phyloP scores from a whole-genome alignment of 2,113 vertebrate species.

The Vidua macroura region DNA sequence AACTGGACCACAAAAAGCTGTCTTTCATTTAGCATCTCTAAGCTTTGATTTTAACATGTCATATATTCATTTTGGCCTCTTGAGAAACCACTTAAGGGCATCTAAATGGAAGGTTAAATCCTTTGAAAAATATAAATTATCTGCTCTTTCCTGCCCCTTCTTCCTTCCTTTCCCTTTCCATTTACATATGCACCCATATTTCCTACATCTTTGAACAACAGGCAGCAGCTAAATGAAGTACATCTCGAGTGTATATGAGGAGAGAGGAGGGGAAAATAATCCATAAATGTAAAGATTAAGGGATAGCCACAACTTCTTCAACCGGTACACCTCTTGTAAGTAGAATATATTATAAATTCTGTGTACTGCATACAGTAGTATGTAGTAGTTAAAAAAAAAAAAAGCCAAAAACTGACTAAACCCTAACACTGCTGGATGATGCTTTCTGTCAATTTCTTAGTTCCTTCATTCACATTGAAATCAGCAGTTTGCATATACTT shows the following conservation, averaged over 20 bases:
- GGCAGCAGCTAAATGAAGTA: neutral
- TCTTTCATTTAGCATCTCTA: neutral
- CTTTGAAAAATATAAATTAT: neutral
- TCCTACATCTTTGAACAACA: neutral
- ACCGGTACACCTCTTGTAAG: neutral
- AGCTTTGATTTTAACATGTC: neutral
- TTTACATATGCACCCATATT: neutral
- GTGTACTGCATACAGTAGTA: neutral
- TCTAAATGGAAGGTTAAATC: neutral
- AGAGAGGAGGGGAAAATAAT: neutral
- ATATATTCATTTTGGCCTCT: neutral
- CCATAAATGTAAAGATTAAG: neutral
- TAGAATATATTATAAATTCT: neutral
- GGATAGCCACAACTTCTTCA: neutral
- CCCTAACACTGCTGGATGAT: neutral
- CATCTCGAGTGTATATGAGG: accelerated
- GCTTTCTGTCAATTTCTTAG: neutral
- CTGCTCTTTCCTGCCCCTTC: neutral
- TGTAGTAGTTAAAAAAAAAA: neutral
- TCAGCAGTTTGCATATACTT: neutral
- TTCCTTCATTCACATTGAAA: neutral
- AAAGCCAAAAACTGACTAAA: neutral
- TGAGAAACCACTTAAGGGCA: neutral
- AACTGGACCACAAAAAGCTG: neutral
- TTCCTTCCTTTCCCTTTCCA: neutral